Evolutionary conservation across 2,797 vertebrate species (phyloP), one percentile per base, ranked within the genome.

Genomic region (Sebastes matsubarae): DNA sequence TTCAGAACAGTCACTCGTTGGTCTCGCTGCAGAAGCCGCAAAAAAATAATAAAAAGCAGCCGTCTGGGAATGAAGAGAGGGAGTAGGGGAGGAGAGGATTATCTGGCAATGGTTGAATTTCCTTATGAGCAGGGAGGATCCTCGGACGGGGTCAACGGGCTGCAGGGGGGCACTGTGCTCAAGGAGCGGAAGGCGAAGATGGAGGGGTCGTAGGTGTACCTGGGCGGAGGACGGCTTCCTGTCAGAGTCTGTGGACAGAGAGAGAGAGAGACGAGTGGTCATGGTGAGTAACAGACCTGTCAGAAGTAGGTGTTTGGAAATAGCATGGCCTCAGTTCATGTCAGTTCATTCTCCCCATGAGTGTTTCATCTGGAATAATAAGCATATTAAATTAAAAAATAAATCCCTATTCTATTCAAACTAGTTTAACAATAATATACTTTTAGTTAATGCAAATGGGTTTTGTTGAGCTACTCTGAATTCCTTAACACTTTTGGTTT

Each of bases 131-230:
- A 96, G 30, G 96, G 94, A 18, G 97, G 96, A 83, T 98, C 97
- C 90, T 98, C 97, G 2, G 94, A 95, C 3, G 96, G 94, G 79
- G 94, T 95, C 87, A 97, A 88, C 0, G 97, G 96, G 89, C 97
- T 97, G 93, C 97, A 95, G 24, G 96, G 96, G 68, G 96, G 96
- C 82, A 95, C 96, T 20, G 96, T 95, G 95, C 97, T 97, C 88
- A 98, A 89, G 60, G 97, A 97, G 46, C 96, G 96, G 94, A 98
- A 98, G 88, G 97, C 96, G 77, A 97, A 98, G 88, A 96, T 96
- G 78, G 97, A 97, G 32, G 97, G 97, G 79, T 98, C 97, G 3
- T 97, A 97, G 82, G 96, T 87, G 61, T 97, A 97, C 88, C 97
- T 96, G 77, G 97, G 93, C 0, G 95, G 88, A 0, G 96, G 95